A percentile compares a stretch with the other conserved stretches of the same genome.
Evolutionary conservation across 2,113 vertebrate genomes (phyloP).

Genomic region (Dromas ardeola): DNA sequence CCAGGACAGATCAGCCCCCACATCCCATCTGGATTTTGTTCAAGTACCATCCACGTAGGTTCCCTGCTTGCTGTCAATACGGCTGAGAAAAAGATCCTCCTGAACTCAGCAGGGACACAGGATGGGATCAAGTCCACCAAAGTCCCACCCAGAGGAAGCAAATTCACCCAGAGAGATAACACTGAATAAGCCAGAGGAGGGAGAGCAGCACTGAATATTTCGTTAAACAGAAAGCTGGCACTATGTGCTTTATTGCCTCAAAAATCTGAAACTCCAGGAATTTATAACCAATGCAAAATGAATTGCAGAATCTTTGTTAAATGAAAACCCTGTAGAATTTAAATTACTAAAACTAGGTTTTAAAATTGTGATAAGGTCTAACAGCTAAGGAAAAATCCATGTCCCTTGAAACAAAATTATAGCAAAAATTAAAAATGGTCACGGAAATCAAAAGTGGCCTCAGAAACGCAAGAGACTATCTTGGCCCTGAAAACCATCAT

Average conservation of each 20-base stretch:
- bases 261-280: background rate
- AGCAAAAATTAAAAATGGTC: background rate
- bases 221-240: background rate
- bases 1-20: background rate
- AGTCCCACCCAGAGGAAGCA: background rate
- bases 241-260: background rate
- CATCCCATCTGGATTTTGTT: background rate
- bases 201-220: background rate
- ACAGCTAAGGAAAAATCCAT: background rate
- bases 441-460: accelerated
- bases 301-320: background rate
- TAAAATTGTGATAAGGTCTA: background rate
- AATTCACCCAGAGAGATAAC: background rate
- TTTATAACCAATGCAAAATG: background rate
- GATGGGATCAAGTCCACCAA: background rate
- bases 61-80: background rate
- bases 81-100: background rate
- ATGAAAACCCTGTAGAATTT: background rate
- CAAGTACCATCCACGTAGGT: background rate
- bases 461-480: background rate
- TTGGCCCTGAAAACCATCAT: background rate
- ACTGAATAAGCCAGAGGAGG: background rate
- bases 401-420: background rate
- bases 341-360: background rate
- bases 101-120: background rate